Evolutionary conservation across 2,888 invertebrate species (phyloP).

Genomic region (Iphiclides podalirius): DNA sequence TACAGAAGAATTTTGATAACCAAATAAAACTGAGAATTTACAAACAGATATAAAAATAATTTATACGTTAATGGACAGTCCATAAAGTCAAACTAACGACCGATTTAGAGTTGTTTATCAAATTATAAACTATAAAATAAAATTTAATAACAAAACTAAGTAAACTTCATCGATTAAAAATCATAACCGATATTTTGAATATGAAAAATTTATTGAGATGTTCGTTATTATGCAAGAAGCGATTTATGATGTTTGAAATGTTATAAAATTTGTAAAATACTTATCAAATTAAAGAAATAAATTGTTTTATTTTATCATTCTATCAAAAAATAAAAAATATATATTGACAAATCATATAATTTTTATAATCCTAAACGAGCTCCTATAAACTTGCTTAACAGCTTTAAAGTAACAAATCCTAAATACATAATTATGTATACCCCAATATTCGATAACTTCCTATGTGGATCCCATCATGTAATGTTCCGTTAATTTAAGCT

Average conservation of each 20-base stretch:
- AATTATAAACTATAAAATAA: conserved; percentile 24
- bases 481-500: too few species aligned
- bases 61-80: neutral
- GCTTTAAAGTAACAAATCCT: too few species aligned
- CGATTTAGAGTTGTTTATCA: conserved; percentile 18
- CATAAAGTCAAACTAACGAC: conserved; percentile 11
- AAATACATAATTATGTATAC: too few species aligned
- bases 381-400: too few species aligned
- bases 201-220: conserved; percentile 8
- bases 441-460: too few species aligned
- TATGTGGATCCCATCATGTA: too few species aligned
- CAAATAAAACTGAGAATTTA: conserved; percentile 9
- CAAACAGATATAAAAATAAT: conserved; percentile 15
- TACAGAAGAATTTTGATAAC: conserved; percentile 1
- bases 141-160: conserved; percentile 19
- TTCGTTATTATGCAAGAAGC: conserved; percentile 1
- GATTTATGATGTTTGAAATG: neutral
- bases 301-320: neutral
- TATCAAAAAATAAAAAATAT: conserved; percentile 25
- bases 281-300: neutral
- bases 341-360: too few species aligned
- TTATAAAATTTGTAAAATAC: neutral
- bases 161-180: conserved; percentile 18
- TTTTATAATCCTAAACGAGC: too few species aligned
- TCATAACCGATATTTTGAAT: conserved; percentile 8